Conservation (phyloP, 2,797 vertebrate species). For the Enteromius argenteus region DNA sequence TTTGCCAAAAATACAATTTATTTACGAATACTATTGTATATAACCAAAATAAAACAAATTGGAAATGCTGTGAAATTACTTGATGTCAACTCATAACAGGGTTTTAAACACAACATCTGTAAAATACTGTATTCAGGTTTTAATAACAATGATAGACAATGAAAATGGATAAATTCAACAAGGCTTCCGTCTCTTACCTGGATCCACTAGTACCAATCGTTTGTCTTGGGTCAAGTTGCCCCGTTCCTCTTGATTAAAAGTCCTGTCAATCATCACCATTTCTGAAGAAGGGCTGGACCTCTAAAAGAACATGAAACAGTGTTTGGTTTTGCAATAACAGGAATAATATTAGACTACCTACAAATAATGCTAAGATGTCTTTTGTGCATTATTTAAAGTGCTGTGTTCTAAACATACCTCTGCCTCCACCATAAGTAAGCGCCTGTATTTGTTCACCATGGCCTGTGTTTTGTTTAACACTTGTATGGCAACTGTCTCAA, state of each 20-base stretch:
- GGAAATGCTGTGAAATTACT: neutral
- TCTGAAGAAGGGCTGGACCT: conserved; percentile 94
- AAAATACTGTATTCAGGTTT: neutral
- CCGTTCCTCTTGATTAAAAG: conserved; percentile 98
- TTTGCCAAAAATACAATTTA: neutral
- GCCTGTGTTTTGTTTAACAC: conserved; percentile 92
- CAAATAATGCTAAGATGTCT: neutral
- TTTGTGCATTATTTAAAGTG: conserved; percentile 21
- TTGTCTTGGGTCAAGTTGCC: conserved; percentile 93
- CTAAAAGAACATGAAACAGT: conserved; percentile 71
- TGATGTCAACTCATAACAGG: neutral
- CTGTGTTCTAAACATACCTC: conserved; percentile 80
- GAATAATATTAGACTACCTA: neutral
- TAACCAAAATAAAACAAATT: neutral
- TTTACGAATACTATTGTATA: neutral
- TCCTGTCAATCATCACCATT: conserved; percentile 98
- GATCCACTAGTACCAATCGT: conserved; percentile 91
- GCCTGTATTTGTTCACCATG: conserved; percentile 98
- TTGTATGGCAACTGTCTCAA: conserved; percentile 90
- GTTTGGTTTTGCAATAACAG: neutral
- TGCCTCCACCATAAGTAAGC: conserved; percentile 92
- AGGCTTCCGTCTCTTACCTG: conserved; percentile 79
- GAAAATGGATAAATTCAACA: neutral
- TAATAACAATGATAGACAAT: neutral
- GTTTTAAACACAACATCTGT: neutral